phyloP scores from a whole-genome alignment of 2,888 invertebrate genomes.

The Stegana nigrithorax region DNA sequence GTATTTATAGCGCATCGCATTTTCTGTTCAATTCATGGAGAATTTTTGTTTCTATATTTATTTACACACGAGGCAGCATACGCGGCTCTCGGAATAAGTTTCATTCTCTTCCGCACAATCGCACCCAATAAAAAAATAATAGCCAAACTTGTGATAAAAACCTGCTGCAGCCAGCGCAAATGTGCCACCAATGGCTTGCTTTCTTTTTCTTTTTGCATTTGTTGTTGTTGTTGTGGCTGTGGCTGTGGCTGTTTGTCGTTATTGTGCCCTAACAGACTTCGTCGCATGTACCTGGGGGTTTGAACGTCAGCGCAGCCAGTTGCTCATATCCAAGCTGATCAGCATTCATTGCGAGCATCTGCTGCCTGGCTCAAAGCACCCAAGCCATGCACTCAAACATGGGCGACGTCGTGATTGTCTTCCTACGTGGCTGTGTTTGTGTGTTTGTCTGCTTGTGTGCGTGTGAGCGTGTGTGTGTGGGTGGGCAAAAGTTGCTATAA shows the following conservation, averaged over 20 bases:
- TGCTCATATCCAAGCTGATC: too few species aligned
- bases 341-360: too few species aligned
- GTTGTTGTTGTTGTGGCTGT: too few species aligned
- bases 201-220: too few species aligned
- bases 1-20: neutral
- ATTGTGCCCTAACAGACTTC: too few species aligned
- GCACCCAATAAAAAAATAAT: slow-evolving; percentile 47
- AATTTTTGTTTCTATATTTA: slow-evolving; percentile 1
- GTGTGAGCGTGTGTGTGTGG: slow-evolving; percentile 37
- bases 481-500: too few species aligned
- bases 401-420: too few species aligned
- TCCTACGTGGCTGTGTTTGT: neutral
- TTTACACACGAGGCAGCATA: slow-evolving; percentile 8
- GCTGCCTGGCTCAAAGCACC: too few species aligned
- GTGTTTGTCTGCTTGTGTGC: neutral
- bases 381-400: too few species aligned
- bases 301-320: neutral
- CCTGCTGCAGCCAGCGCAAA: too few species aligned
- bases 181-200: too few species aligned
- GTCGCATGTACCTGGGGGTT: slow-evolving; percentile 3
- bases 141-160: neutral
- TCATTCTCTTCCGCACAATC: slow-evolving; percentile 56
- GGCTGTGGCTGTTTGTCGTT: too few species aligned
- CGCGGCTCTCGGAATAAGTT: slow-evolving; percentile 38
- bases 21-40: neutral